phyloP scores from a whole-genome alignment of 2,888 invertebrate species.

The Hydraecia micacea region DNA sequence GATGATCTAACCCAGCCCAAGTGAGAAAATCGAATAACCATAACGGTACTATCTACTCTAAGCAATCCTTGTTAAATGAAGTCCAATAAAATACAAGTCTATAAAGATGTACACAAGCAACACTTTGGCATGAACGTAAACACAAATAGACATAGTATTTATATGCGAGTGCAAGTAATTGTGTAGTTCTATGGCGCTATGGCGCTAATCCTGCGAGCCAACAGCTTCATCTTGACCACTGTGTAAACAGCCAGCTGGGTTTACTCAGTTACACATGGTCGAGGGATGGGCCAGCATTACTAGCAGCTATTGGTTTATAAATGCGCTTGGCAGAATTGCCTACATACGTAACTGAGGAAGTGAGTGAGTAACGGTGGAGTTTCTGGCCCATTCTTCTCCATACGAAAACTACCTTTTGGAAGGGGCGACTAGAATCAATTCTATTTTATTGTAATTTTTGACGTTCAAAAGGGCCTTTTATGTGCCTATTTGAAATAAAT shows the following conservation, averaged over 20 bases:
- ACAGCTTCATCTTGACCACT: slow-evolving; percentile 49
- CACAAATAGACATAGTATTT: slow-evolving; percentile 8
- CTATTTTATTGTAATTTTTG: too few species aligned
- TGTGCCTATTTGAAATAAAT: too few species aligned
- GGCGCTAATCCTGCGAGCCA: slow-evolving; percentile 34
- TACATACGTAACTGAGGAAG: neutral
- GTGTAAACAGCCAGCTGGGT: slow-evolving; percentile 35
- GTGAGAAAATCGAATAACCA: slow-evolving; percentile 11
- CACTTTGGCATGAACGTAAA: slow-evolving; percentile 15
- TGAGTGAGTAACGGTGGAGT: too few species aligned
- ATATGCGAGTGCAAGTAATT: slow-evolving; percentile 24
- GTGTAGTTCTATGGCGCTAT: slow-evolving; percentile 31
- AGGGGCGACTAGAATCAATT: too few species aligned
- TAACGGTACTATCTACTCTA: neutral
- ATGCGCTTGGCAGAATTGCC: slow-evolving; percentile 6
- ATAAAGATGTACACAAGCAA: slow-evolving; percentile 1
- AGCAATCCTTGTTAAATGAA: neutral
- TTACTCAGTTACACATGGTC: slow-evolving; percentile 4
- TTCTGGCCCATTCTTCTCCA: too few species aligned
- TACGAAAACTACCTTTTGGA: too few species aligned
- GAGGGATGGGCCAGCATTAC: neutral
- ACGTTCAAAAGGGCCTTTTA: too few species aligned
- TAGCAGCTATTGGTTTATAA: neutral
- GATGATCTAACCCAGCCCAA: neutral
- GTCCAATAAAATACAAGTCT: slow-evolving; percentile 22